Conservation (phyloP, 1,140 invertebrate species). For the Caenorhabditis latens region DNA sequence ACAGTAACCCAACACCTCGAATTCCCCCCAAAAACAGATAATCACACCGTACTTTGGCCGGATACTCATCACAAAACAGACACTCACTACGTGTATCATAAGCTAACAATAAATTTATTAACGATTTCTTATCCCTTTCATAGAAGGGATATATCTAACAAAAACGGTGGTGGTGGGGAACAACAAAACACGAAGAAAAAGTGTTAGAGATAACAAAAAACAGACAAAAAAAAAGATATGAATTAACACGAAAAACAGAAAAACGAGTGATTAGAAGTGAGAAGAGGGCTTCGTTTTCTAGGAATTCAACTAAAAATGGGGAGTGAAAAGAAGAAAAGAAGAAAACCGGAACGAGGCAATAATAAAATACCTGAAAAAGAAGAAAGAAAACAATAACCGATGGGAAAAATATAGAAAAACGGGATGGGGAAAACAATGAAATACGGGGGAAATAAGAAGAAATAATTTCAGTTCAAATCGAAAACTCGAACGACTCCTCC, state of each 20-base stretch:
- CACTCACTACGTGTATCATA: too few relatives aligned
- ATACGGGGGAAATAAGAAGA: background rate
- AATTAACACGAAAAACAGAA: background rate
- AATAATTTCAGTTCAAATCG: constrained; percentile 49
- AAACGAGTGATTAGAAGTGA: background rate
- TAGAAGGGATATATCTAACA: background rate
- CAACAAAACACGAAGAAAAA: too few relatives aligned
- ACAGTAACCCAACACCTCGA: background rate
- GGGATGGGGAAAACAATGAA: background rate
- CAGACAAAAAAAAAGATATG: background rate
- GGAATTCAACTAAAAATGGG: background rate
- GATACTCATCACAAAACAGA: background rate
- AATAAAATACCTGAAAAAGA: background rate
- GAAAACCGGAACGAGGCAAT: background rate
- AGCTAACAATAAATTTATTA: too few relatives aligned
- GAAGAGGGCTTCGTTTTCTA: background rate
- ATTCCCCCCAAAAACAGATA: background rate
- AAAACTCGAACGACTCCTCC: constrained; percentile 66
- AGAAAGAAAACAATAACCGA: background rate
- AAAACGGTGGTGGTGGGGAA: background rate
- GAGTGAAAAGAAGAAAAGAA: background rate
- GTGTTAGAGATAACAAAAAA: constrained; percentile 19
- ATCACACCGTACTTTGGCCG: constrained; percentile 12
- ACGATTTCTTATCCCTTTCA: too few relatives aligned
- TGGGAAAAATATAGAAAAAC: background rate